A percentile compares a stretch with the other conserved stretches of the same genome.
These are phyloP conservation scores for Dichetophora obliterata DNA, from an alignment of 2,888 invertebrate species.

Conservation along the genomic window DNA sequence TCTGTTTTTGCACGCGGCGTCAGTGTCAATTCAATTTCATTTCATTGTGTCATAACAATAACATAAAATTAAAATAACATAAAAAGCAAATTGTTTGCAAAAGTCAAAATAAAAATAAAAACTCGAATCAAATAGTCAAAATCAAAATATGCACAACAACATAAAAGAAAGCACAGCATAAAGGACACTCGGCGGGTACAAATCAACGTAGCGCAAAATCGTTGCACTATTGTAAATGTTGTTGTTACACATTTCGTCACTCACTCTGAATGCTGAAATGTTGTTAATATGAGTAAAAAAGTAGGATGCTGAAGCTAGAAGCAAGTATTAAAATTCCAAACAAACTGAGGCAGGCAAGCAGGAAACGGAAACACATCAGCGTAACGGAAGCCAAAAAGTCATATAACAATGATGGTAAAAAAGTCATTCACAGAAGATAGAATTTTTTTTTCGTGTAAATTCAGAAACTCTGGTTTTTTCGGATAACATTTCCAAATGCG, in stretches of 20 bases:
- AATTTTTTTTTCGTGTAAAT: slow-evolving; percentile 34
- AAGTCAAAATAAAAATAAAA: slow-evolving; percentile 46
- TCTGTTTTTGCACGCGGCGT: slow-evolving; percentile 52
- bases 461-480: slow-evolving; percentile 43
- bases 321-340: slow-evolving; percentile 50
- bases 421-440: slow-evolving; percentile 41
- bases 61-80: slow-evolving; percentile 71
- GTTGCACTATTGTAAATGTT: slow-evolving; percentile 44
- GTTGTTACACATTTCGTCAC: slow-evolving; percentile 56
- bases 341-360: slow-evolving; percentile 37
- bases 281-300: background rate
- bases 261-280: slow-evolving; percentile 48
- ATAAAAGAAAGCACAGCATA: slow-evolving; percentile 12
- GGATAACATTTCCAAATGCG: slow-evolving; percentile 2
- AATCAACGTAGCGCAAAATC: slow-evolving; percentile 66
- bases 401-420: slow-evolving; percentile 60
- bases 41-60: slow-evolving; percentile 71
- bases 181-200: slow-evolving; percentile 52
- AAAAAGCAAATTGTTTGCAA: slow-evolving; percentile 69
- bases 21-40: slow-evolving; percentile 70
- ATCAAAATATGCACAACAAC: slow-evolving; percentile 8
- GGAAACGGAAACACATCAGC: slow-evolving; percentile 69
- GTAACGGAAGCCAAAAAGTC: slow-evolving; percentile 67
- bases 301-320: slow-evolving; percentile 20
- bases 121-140: slow-evolving; percentile 33